Evolutionary conservation across 2,113 vertebrate species (phyloP), one percentile per base, ranked within the genome.

Genomic region (Odontesthes bonariensis): DNA sequence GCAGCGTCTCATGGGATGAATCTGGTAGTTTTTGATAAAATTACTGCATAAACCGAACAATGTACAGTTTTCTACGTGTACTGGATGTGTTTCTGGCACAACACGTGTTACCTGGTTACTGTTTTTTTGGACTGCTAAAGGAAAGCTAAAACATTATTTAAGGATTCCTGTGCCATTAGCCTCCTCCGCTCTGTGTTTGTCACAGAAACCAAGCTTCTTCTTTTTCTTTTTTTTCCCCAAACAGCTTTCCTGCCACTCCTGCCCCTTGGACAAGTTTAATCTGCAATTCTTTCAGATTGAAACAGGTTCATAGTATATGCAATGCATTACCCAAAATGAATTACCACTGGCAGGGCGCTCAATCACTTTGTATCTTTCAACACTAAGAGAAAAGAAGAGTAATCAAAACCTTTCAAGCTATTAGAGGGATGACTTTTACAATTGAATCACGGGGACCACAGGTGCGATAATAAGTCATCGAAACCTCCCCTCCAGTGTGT

Each of bases 371-470:
- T 97, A 95, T 97, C 96, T 96, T 94, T 94, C 96, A 96, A 96
- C 95, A 97, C 96, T 98, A 97, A 96, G 95, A 97, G 95, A 96
- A 96, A 97, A 96, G 96, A 96, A 95, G 95, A 96, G 96, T 97
- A 96, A 98, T 99, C 97, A 97, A 97, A 98, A 98, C 97, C 97
- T 99, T 98, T 99, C 97, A 98, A 98, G 96, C 96, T 98, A 98
- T 99, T 98, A 98, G 96, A 94, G 92, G 95, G 95, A 96, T 96
- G 96, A 97, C 96, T 97, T 97, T 96, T 95, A 96, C 97, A 98
- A 99, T 99, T 98, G 98, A 98, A 98, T 98, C 96, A 98, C 95
- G 92, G 96, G 96, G 96, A 98, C 96, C 96, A 94, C 97, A 98
- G 97, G 98, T 98, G 97, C 96, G 96, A 98, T 97, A 97, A 97